Evolutionary conservation across 2,797 vertebrate genomes (phyloP).

Genomic region (Alosa sapidissima): DNA sequence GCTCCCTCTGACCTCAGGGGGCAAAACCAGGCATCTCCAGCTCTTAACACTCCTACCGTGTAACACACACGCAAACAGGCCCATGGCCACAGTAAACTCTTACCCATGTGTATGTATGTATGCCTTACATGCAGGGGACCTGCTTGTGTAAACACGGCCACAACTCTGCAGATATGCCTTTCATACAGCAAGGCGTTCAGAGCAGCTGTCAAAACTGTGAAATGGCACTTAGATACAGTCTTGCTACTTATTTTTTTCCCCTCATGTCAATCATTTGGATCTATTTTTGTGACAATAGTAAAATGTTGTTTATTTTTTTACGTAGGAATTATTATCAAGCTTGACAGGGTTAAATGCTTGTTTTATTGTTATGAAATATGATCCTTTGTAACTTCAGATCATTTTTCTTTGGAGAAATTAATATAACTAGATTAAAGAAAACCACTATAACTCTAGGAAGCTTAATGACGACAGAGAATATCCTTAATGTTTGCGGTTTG

Average conservation of each 20-base stretch:
- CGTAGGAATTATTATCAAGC: background rate
- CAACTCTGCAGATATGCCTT: background rate
- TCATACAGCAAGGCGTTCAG: background rate
- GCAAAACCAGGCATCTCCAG: background rate
- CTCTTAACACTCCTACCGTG: background rate
- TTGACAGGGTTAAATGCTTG: background rate
- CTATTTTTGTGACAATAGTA: background rate
- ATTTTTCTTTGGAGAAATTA: background rate
- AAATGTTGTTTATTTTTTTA: background rate
- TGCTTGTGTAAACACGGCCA: background rate
- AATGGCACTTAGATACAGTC: background rate
- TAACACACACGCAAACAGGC: constrained; percentile 8
- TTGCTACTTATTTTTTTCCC: background rate
- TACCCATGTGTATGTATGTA: background rate
- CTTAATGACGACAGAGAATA: background rate
- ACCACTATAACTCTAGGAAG: background rate
- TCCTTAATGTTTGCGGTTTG: background rate
- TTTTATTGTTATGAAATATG: background rate
- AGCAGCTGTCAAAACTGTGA: constrained; percentile 22
- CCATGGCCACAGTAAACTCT: background rate
- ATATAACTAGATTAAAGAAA: background rate
- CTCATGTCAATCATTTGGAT: background rate
- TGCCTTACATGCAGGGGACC: constrained; percentile 16
- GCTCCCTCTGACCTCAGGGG: constrained; percentile 2
- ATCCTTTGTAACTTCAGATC: background rate